Percentiles rank a stretch among this genome's conserved stretches.
phyloP scores from a whole-genome alignment of 2,888 invertebrate species.

The Xanthorhoe designata region DNA sequence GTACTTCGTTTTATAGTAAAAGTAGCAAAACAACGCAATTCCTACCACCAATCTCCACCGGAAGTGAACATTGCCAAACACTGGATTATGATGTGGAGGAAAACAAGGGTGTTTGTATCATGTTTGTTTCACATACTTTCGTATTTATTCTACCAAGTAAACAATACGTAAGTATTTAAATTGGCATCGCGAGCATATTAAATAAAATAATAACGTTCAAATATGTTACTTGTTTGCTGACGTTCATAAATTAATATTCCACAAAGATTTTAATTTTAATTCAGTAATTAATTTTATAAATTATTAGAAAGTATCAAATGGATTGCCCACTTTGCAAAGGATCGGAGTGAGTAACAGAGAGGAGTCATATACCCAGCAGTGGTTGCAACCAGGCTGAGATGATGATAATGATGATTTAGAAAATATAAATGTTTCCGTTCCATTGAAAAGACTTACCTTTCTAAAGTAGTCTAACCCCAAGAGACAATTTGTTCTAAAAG shows the following conservation, averaged over 20 bases:
- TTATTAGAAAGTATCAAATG: too few relatives aligned
- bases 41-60: constrained; percentile 58
- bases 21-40: constrained; percentile 76
- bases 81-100: constrained; percentile 74
- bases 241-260: neutral
- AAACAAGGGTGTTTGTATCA: constrained; percentile 69
- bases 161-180: constrained; percentile 37
- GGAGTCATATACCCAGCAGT: too few relatives aligned
- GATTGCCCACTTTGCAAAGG: too few relatives aligned
- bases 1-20: constrained; percentile 11
- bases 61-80: constrained; percentile 64
- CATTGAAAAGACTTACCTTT: neutral
- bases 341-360: too few relatives aligned
- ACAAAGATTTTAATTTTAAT: too few relatives aligned
- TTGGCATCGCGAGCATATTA: neutral
- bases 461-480: too few relatives aligned
- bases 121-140: constrained; percentile 61
- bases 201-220: neutral
- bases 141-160: constrained; percentile 57
- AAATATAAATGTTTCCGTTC: too few relatives aligned
- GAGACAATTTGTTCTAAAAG: neutral
- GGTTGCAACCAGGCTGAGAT: too few relatives aligned
- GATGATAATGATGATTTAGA: too few relatives aligned
- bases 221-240: neutral
- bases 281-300: too few relatives aligned